Evolutionary conservation across 2,113 vertebrate genomes (phyloP).

Genomic region (Hiodon tergisus): DNA sequence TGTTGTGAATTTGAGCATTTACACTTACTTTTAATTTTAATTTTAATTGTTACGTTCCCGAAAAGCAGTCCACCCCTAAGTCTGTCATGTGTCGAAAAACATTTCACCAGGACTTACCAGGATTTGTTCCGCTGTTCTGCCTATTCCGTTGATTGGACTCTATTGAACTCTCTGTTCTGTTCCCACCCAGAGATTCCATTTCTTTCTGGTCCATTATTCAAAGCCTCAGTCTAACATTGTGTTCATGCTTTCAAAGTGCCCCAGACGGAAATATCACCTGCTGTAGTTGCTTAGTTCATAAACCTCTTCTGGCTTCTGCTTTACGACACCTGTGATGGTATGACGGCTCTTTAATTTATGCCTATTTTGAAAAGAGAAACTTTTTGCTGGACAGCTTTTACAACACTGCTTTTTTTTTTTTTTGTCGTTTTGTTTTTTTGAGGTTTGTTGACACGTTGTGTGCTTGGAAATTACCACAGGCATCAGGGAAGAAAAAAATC

Average conservation of each 20-base stretch:
- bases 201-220: not conserved
- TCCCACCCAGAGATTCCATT: not conserved
- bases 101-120: not conserved
- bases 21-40: slow-evolving; percentile 15
- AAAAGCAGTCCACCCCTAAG: slow-evolving; percentile 8
- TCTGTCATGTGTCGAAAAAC: slow-evolving; percentile 22
- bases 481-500: slow-evolving; percentile 30
- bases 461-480: slow-evolving; percentile 43
- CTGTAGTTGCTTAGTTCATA: not conserved
- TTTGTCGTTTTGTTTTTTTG: too few relatives aligned
- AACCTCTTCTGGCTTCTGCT: not conserved
- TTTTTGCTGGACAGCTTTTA: not conserved
- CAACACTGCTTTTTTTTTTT: slow-evolving; percentile 30
- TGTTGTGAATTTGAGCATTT: slow-evolving; percentile 79
- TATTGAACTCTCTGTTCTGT: not conserved
- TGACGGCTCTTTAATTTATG: slow-evolving; percentile 2
- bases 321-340: not conserved
- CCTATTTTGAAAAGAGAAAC: not conserved
- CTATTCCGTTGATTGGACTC: not conserved
- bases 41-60: not conserved
- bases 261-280: not conserved
- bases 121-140: not conserved
- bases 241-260: not conserved
- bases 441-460: slow-evolving; percentile 60
- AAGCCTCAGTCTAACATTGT: not conserved